Evolutionary conservation across 1,140 invertebrate species (phyloP), one percentile per base, ranked within the genome.

Genomic region (Drosophila seguyi): DNA sequence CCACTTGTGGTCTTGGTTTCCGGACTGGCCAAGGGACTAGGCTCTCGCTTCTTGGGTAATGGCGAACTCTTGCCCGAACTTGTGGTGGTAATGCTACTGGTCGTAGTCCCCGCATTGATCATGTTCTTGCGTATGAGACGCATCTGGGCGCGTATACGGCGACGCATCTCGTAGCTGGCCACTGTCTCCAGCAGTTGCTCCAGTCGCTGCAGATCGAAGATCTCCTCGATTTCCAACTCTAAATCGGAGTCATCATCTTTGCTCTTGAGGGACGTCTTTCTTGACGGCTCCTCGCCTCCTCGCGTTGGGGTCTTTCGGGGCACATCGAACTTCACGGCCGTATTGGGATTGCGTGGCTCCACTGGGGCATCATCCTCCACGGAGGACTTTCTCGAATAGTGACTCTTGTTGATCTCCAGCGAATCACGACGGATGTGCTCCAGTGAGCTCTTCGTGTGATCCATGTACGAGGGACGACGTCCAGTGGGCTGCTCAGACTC

Each of bases 171-270:
- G 84, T 97, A 97, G 59, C 94, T 95, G 27, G 94, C 94, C 34
- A 96, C 95, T 83, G 95, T 96, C 92, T 96, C 95, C 87, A 97
- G 93, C 93, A 96, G 94, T 93, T 94, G 93, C 92, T 96, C 96
- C 47, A 97, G 93, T 62, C 95, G 90, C 80, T 94, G 93, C 60
- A 96, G 80, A 75, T 96, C 95, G 68, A 94, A 95, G 65, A 96
- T 96, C 67, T 95, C 94, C 88, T 96, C 96, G 62, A 96, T 95
- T 61, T 95, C 77, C 1, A 57, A 11, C 61, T 95, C 77, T 11
- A 36, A 18, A 8, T 78, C 75, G 31, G 66, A 67, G 39, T 69
- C 66, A 7, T 75, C 42, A n/a, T 55, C 57, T 18, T 57, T 72
- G 2, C 31, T 22, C 34, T 78, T 67, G 0, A 69, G 38, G 0